Evolutionary conservation across 2,113 vertebrate genomes (phyloP), one percentile per base, ranked within the genome.

Genomic region (Dicrurus megarhynchus): DNA sequence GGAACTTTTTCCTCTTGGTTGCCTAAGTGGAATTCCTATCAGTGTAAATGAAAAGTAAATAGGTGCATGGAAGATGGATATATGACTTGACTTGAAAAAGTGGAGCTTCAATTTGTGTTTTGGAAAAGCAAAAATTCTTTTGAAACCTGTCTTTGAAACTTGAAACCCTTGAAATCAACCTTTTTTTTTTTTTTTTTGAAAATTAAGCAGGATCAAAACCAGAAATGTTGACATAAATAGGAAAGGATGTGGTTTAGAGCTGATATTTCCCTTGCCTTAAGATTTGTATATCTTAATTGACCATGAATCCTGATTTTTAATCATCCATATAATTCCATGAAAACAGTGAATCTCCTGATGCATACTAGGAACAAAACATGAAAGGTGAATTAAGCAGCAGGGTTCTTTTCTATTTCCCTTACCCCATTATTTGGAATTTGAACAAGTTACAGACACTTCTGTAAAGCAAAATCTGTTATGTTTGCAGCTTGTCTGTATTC

Each of bases 21-120:
- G 85, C 87, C 32, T 83, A 23, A 20, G 33, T 77, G 93, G 85
- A 96, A 96, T 93, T 95, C 50, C 50, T 95, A 2, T 83, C 78
- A 74, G 59, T 50, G 30, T 59, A 76, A 83, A 81, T 39, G 41
- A 64, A 60, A 84, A 80, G 52, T 55, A 91, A 84, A 32, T 39
- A 85, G 17, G 41, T 76, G 39, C 56, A 73, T 7, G 39, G 42
- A 69, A 59, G 86, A 94, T 69, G 55, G 64, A 55, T 61, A 69
- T 89, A 57, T 57, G 81, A 82, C 59, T 91, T 70, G 70, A 85
- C 79, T 83, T 70, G 46, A 74, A 94, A 76, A 85, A 70, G 9
- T 19, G 7, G 16, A 41, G 30, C 50, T 91, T 87, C 50, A 28
- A 4, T 76, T 91, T 67, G 15, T 89, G 35, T 44, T 83, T 85